Evolutionary conservation across 2,797 vertebrate genomes (phyloP).

Genomic region (Sparidentex hasta): DNA sequence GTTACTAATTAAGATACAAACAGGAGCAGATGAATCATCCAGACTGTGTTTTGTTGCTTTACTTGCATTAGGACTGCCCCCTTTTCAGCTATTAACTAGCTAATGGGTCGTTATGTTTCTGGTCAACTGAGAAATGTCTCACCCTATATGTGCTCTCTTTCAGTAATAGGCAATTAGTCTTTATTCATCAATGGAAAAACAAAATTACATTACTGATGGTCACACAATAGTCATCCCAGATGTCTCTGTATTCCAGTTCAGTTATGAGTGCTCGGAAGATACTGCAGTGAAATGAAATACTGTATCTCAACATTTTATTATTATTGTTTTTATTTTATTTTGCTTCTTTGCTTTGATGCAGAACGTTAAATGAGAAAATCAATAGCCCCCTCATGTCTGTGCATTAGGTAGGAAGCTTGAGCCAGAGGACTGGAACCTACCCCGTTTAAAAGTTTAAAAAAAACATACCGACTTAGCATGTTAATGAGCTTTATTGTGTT

Average conservation of each 20-base stretch:
- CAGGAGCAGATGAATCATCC: not conserved
- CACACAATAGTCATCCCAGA: not conserved
- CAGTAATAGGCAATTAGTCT: not conserved
- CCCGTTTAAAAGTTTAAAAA: not conserved
- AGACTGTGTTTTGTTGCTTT: not conserved
- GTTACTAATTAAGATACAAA: constrained; percentile 1
- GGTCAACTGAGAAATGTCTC: not conserved
- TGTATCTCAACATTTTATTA: not conserved
- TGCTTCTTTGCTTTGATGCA: not conserved
- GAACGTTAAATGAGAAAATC: not conserved
- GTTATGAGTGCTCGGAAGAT: not conserved
- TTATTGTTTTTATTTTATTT: no score
- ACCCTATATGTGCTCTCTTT: not conserved
- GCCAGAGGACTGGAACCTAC: not conserved
- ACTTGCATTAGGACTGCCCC: not conserved
- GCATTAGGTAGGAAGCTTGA: not conserved
- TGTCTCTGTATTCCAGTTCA: not conserved
- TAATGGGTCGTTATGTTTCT: not conserved
- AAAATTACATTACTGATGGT: not conserved
- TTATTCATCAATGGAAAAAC: not conserved
- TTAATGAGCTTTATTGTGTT: not conserved
- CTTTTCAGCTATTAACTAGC: not conserved
- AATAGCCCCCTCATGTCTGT: not conserved
- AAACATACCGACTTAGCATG: not conserved
- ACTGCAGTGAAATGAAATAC: not conserved